phyloP scores from a whole-genome alignment of 2,888 invertebrate genomes.

The Cordylochernes scorpioides region DNA sequence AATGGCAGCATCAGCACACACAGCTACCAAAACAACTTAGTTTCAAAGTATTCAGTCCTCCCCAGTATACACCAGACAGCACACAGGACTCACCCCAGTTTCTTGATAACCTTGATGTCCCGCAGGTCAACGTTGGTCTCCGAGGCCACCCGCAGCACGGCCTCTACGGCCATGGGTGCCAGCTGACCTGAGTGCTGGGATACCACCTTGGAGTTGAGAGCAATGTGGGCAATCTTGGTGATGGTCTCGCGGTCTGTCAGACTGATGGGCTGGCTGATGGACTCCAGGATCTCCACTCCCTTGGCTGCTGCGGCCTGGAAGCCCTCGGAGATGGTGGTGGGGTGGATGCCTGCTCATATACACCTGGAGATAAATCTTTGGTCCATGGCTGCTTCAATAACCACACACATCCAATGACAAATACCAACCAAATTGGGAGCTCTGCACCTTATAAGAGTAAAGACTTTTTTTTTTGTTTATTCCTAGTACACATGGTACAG shows the following conservation, averaged over 20 bases:
- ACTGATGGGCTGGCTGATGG: constrained; percentile 59
- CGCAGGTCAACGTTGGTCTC: constrained; percentile 54
- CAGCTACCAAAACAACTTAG: too few species aligned
- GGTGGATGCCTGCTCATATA: constrained; percentile 68
- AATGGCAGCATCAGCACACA: too few species aligned
- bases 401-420: too few species aligned
- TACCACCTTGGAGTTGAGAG: constrained; percentile 93
- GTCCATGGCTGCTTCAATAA: too few species aligned
- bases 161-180: constrained; percentile 89
- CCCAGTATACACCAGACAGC: constrained; percentile 59
- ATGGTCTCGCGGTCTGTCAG: constrained; percentile 59
- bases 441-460: background rate
- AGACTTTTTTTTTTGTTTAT: too few species aligned
- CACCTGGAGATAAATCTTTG: background rate
- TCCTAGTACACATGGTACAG: too few species aligned
- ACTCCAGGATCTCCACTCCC: constrained; percentile 40
- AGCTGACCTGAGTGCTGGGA: constrained; percentile 84
- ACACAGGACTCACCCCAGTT: constrained; percentile 29
- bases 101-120: constrained; percentile 88
- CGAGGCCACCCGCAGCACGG: constrained; percentile 56
- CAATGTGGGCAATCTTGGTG: constrained; percentile 82
- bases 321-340: constrained; percentile 84
- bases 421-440: background rate
- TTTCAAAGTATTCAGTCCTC: too few species aligned
- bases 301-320: constrained; percentile 53